Percentiles rank a stretch among this genome's conserved stretches.
phyloP scores from a whole-genome alignment of 2,113 vertebrate species.

The Malurus cyaneus region DNA sequence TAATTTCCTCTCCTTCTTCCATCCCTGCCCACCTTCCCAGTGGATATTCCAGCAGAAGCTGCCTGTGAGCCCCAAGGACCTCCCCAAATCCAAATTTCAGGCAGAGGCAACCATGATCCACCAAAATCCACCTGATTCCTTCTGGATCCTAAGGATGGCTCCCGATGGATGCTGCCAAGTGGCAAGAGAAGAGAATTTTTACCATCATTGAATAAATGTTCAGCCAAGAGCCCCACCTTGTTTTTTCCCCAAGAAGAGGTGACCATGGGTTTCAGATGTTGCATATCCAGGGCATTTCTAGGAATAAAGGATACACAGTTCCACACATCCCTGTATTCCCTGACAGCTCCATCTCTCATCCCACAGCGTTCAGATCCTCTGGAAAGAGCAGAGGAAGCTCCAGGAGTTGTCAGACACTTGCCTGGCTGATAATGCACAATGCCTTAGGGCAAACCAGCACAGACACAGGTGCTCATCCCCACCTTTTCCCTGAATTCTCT shows the following conservation, averaged over 20 bases:
- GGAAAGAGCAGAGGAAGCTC: not conserved
- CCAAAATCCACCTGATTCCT: not conserved
- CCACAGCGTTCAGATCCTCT: not conserved
- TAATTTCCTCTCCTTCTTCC: not conserved
- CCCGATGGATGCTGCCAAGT: not conserved
- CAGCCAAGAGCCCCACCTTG: not conserved
- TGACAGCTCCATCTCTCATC: not conserved
- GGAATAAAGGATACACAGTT: not conserved
- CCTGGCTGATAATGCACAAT: not conserved
- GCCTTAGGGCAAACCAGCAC: not conserved
- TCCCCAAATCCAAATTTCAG: not conserved
- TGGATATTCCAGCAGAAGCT: not conserved
- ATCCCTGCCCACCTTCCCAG: not conserved
- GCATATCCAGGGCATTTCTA: not conserved
- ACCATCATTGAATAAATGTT: not conserved
- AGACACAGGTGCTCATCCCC: conserved; percentile 9
- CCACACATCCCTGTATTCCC: not conserved
- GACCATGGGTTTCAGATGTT: not conserved
- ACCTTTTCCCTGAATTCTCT: not conserved
- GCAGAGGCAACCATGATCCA: not conserved
- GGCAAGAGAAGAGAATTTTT: not conserved
- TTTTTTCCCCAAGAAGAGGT: not conserved
- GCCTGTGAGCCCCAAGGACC: not conserved
- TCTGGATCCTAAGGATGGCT: not conserved
- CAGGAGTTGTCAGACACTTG: not conserved